Base-by-base conservation (phyloP, 2,888 invertebrate species). In the Lampropteryx suffumata region DNA sequence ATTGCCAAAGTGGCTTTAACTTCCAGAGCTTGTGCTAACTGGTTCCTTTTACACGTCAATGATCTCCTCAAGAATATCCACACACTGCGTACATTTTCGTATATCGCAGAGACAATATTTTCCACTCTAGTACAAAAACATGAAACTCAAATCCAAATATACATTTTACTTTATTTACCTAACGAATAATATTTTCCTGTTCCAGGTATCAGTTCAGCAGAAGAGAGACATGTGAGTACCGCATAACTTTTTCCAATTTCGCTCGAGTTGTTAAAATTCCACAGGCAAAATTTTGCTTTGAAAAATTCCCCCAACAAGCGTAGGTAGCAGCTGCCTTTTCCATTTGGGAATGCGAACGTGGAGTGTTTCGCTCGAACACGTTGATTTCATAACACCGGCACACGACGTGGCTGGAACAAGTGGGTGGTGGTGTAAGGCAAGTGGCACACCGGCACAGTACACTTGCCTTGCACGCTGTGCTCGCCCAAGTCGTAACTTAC, bases 201-300 rank as follows among this genome's bases (percentile, higher is more conserved):
- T 77, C 50, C 89, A 90, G 90, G 90, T 84, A 88, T 90, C 82
- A 85, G 89, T 81, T 89, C 90, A 67, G 90, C 89, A 66, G 90
- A 90, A 75, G 90, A 90, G 76, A 79, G 89, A 80, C 89, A 89
- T 84, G 90, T 89, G 76, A 90, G 90, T 90, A 84, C 69, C 70
- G 69, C 67, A 75, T 69, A 78, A 81, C 73, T 76, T 84, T 82
- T 76, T 76, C 73, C 74, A 76, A 77, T 79, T 75, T 75, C 66
- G 62, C 62, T 59, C 43, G 63, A 64, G 71, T 84, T 78, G 79
- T 82, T 80, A 79, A 83, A 82, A 82, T 78, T 79, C 71, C 73
- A 64, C 69, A 73, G 71, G 73, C 76, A 74, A 73, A 75, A 76
- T 71, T 74, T 76, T 68, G 75, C 83, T 86, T 84, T 85, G 82